Evolutionary conservation across 1,140 invertebrate species (phyloP), one percentile per base, ranked within the genome.

Genomic region (Luehdorfia chinensis): DNA sequence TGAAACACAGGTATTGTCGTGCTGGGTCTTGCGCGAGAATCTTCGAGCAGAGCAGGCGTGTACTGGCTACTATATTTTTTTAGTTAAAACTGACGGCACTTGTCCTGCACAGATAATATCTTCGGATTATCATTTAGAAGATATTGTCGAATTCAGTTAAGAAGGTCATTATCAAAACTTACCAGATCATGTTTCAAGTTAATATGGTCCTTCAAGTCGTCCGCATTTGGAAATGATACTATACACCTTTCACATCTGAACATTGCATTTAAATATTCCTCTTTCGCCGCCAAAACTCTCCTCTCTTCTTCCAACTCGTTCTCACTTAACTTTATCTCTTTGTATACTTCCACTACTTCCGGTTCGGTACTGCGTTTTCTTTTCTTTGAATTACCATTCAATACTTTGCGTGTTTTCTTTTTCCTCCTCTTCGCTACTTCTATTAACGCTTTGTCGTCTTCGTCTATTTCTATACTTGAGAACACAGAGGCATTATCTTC

Each of bases 201-300:
- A 0, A 63, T 11, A 63, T 84, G 80, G 7, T 84, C 77, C 6
- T 62, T 63, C 12, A 80, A 52, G 59, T 80, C 75, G 8, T 83
- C 77, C 2, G 48, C 56, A 52, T 80, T 84, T 0, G 80, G 73
- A 45, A 83, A 84, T 2, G 76, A 47, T 0, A 61, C 1, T 0
- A 80, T 62, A 65, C 80, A 84, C 3, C 28, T 55, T 8, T 78
- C 71, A 44, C 80, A 84, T 12, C 50, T 65, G 32, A 73, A 80
- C 66, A 83, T 73, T 0, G 80, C 76, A 55, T 83, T 78, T 0
- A 76, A 43, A 59, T 73, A 83, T 16, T 80, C 76, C 15, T 83
- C 78, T 39, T 44, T 59, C 1, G 16, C 6, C 7, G 31, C 31
- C 27, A 66, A 15, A 1, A 41, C 0, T 31, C 13, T 53, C 36